Evolutionary conservation across 2,113 vertebrate species (phyloP).

Genomic region (Eupsittula cactorum): DNA sequence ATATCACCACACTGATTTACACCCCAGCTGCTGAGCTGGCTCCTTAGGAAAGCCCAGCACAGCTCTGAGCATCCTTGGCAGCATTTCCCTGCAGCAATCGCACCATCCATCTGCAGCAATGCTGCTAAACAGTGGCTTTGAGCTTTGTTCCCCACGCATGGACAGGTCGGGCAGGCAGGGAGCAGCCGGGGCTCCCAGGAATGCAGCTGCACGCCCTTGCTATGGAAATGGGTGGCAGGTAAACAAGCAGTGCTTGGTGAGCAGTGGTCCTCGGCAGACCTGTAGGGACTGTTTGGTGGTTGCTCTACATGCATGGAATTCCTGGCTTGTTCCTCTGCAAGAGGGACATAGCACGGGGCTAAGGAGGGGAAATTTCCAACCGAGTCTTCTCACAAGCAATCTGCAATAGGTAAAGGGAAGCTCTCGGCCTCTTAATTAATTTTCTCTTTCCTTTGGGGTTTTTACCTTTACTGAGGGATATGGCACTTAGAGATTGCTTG

Average conservation of each 20-base stretch:
- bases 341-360: background rate
- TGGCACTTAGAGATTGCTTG: background rate
- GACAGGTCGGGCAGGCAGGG: constrained; percentile 5
- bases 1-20: fast-evolving
- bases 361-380: background rate
- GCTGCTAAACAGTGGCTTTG: background rate
- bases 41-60: background rate
- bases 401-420: background rate
- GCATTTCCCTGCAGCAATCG: fast-evolving
- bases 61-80: constrained; percentile 2
- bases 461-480: background rate
- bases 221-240: constrained; percentile 27
- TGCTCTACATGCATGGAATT: background rate
- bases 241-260: constrained; percentile 20
- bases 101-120: background rate
- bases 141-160: background rate
- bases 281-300: constrained; percentile 28
- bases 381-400: background rate
- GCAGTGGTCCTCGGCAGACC: constrained; percentile 7
- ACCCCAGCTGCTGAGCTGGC: background rate
- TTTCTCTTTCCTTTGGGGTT: background rate
- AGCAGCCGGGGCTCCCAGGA: constrained; percentile 8
- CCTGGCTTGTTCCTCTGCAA: background rate
- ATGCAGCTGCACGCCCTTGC: background rate
- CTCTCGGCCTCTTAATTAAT: background rate